Base-by-base conservation (phyloP, 2,888 invertebrate genomes). In the Parnassius orleans region DNA sequence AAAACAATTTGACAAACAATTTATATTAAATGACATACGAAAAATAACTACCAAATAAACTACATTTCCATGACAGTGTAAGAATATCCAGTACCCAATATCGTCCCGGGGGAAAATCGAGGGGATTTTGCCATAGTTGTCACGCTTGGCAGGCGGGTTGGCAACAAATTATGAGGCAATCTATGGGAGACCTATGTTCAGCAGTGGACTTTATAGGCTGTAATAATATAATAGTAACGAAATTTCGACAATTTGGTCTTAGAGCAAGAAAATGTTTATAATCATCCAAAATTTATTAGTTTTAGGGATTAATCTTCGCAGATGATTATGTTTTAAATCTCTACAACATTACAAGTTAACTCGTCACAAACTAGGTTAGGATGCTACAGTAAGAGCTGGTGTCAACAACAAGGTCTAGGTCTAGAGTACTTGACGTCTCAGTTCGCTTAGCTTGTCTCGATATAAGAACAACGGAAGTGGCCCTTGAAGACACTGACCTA, bases 1-100 rank as follows among this genome's bases (percentile, higher is more conserved):
- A 54, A 60, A 60, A 53, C 54, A 54, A 54, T 60, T 54, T 43
- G 42, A 48, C 54, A 19, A 60, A 60, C 47, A 61, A 61, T 48
- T 52, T 56, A 52, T 44, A 56, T 53, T 48, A 53, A 44, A 51
- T 51, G 55, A 61, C 43, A 61, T 51, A 50, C 11, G 55, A 56
- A 19, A 56, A 56, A 56, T 61, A 33, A 55, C 48, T 55, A 43
- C 5, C 33, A 33, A 33, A 5, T 33, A 5, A 33, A 33, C 5
- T 7, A 33, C 5, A 33, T 5, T 33, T 33, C 33, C 7, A 33
- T 33, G 33, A 33, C 33, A 33, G 24, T 24, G 5, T 3, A 33
- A 33, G 33, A 33, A 33, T 7, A 7, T 7, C 7, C 33, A 33
- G 1, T 7, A 5, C 7, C 33, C 33, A 5, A 7, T 7, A 33